phyloP scores from a whole-genome alignment of 1,140 invertebrate species.

The Pentalonia nigronervosa region DNA sequence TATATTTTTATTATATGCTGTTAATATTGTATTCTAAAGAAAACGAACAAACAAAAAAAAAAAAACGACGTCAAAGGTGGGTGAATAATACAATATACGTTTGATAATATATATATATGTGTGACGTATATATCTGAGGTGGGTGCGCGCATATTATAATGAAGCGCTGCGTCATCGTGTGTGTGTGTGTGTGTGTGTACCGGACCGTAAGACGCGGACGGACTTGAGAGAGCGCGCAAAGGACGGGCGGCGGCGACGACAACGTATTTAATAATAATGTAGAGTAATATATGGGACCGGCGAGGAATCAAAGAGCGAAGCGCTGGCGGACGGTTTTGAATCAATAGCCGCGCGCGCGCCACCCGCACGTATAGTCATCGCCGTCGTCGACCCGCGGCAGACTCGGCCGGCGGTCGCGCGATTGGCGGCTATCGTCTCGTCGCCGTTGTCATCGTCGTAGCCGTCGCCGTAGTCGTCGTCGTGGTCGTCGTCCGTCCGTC shows the following conservation, averaged over 20 bases:
- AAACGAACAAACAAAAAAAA: no score
- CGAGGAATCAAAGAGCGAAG: slow-evolving; percentile 33
- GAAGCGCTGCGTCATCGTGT: background rate
- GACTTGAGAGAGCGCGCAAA: background rate
- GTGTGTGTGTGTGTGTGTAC: background rate
- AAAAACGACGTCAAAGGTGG: no score
- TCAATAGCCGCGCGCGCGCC: slow-evolving; percentile 16
- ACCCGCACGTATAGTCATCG: background rate
- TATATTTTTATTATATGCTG: no score
- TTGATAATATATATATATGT: no score
- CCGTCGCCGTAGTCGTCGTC: background rate
- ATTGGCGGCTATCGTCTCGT: background rate
- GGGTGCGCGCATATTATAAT: background rate
- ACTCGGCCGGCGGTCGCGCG: background rate
- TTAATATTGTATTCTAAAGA: no score
- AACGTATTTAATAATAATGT: background rate
- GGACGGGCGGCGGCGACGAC: background rate
- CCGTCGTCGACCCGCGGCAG: background rate
- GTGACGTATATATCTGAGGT: no score
- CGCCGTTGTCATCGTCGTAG: background rate
- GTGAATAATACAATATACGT: no score
- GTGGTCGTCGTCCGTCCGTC: background rate
- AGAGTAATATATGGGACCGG: background rate
- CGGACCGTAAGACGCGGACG: slow-evolving; percentile 9
- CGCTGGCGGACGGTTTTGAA: slow-evolving; percentile 24